A percentile compares a stretch with the other conserved stretches of the same genome.
Evolutionary conservation across 1,140 invertebrate genomes (phyloP).

Genomic region (Macrosteles quadrilineatus): DNA sequence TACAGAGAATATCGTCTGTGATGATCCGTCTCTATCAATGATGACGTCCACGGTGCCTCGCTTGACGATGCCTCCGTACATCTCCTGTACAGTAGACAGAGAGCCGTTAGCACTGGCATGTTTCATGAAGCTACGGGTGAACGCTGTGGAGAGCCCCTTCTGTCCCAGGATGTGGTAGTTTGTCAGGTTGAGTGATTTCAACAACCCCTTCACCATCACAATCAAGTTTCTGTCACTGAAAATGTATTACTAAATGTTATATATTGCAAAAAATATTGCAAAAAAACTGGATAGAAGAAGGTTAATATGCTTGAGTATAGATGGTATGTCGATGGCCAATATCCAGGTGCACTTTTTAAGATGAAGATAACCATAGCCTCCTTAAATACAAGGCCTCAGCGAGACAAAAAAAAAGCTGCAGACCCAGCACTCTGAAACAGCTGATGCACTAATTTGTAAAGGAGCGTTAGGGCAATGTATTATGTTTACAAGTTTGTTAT

Average conservation of each 20-base stretch:
- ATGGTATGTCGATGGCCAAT: no score
- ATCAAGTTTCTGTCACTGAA: constrained; percentile 45
- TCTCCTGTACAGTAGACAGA: constrained; percentile 74
- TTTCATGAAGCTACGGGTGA: constrained; percentile 61
- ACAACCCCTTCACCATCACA: constrained; percentile 49
- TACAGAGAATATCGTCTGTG: constrained; percentile 55
- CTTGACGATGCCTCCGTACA: constrained; percentile 71
- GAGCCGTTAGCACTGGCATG: constrained; percentile 66
- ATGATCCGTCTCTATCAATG: constrained; percentile 55
- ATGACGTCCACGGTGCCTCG: constrained; percentile 72
- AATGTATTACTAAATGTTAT: background rate
- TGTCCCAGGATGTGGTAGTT: constrained; percentile 70
- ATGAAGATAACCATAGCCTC: no score
- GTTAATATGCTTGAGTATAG: no score
- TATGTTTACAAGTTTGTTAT: no score
- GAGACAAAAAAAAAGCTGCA: no score
- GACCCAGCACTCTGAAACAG: no score
- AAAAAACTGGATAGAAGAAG: no score
- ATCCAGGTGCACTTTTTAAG: no score
- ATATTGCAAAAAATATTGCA: background rate
- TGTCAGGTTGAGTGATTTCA: constrained; percentile 53
- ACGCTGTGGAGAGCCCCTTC: constrained; percentile 70
- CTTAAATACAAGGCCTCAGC: no score
- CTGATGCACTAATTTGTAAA: no score
- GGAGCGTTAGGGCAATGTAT: no score